phyloP scores from a whole-genome alignment of 2,797 vertebrate species.

The Poeciliopsis turneri region DNA sequence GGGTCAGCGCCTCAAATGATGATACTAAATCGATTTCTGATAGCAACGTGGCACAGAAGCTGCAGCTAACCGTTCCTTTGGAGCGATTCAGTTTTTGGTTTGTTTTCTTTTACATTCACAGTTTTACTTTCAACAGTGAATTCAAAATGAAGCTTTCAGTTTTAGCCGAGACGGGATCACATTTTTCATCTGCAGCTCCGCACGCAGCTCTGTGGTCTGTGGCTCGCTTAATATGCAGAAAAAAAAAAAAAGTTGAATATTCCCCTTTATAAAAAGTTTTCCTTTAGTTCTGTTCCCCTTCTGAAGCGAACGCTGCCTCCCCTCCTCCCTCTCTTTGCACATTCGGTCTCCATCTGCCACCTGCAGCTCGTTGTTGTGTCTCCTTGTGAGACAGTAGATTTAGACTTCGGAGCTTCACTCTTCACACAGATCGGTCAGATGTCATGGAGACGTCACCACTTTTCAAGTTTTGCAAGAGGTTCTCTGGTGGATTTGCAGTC shows the following conservation, averaged over 20 bases:
- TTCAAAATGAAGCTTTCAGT: neutral
- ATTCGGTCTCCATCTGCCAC: neutral
- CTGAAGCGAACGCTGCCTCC: no score
- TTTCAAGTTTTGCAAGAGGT: neutral
- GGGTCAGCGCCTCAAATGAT: neutral
- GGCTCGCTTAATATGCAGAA: no score
- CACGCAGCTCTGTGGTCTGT: neutral
- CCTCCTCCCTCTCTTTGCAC: no score
- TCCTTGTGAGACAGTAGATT: neutral
- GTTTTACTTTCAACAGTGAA: neutral
- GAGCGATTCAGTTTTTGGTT: neutral
- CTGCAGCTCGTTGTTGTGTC: neutral
- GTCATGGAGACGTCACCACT: neutral
- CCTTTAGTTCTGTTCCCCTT: no score
- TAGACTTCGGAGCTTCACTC: neutral
- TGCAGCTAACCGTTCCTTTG: neutral
- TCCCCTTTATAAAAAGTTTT: no score
- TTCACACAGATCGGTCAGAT: neutral
- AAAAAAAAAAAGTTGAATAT: no score
- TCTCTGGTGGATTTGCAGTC: neutral
- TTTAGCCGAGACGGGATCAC: neutral
- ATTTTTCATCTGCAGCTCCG: neutral
- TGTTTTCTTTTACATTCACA: neutral
- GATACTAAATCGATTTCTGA: neutral
- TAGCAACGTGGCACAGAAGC: neutral